A percentile compares a stretch with the other conserved stretches of the same genome.
Evolutionary conservation across 2,113 vertebrate species (phyloP).

Genomic region (Tetrax tetrax): DNA sequence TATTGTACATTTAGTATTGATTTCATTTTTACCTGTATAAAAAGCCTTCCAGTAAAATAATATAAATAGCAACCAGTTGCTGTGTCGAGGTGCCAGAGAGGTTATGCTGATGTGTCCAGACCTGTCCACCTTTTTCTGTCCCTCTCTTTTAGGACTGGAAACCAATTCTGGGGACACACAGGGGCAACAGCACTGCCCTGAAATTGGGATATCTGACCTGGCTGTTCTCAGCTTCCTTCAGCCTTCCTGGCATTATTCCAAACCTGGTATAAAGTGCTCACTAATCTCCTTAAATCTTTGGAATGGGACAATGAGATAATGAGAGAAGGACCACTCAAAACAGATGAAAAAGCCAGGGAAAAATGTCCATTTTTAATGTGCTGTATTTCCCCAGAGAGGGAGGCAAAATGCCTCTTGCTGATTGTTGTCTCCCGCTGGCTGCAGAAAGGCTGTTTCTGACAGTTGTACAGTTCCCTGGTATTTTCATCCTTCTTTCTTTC

Average conservation of each 20-base stretch:
- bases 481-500: neutral
- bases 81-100: neutral
- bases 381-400: neutral
- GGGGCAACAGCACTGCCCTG: neutral
- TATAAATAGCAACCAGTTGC: neutral
- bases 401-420: neutral
- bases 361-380: neutral
- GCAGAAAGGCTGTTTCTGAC: neutral
- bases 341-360: neutral
- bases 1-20: neutral
- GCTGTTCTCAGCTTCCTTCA: neutral
- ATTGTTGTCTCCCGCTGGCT: neutral
- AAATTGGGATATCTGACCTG: neutral
- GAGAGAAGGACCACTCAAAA: neutral
- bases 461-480: neutral
- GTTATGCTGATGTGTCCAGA: neutral
- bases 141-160: neutral
- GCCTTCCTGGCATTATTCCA: neutral
- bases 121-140: neutral
- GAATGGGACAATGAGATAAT: neutral
- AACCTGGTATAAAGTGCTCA: neutral
- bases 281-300: neutral
- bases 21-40: neutral
- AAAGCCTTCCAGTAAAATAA: neutral
- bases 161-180: neutral